These are phyloP conservation scores for Acanthopleura granulata DNA, from an alignment of 2,888 invertebrate genomes.

Conservation along the genomic window DNA sequence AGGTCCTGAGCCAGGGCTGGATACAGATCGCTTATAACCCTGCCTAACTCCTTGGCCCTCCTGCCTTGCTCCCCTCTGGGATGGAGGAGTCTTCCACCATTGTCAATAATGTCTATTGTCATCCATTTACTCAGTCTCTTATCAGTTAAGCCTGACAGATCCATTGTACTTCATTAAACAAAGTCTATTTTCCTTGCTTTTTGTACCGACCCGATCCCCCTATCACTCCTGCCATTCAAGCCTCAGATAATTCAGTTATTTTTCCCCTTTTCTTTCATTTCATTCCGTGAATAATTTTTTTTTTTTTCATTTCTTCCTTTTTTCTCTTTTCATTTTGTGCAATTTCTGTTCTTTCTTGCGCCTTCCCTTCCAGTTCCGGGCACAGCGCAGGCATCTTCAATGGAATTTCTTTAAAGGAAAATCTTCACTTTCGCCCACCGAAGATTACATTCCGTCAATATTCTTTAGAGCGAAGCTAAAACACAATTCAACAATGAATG, in stretches of 20 bases:
- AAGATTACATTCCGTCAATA: conserved; percentile 5
- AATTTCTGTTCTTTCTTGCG: neutral
- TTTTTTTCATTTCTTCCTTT: neutral
- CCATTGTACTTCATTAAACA: conserved; percentile 27
- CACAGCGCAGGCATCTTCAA: neutral
- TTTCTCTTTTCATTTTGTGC: neutral
- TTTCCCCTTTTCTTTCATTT: conserved; percentile 5
- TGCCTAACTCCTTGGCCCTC: neutral
- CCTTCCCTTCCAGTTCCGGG: neutral
- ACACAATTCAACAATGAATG: neutral
- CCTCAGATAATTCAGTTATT: conserved; percentile 13
- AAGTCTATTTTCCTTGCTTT: conserved; percentile 27
- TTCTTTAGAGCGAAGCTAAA: neutral
- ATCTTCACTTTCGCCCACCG: conserved; percentile 3
- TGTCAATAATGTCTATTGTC: conserved; percentile 18
- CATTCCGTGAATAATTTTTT: neutral
- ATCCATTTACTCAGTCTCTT: conserved; percentile 13
- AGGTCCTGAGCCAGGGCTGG: no score
- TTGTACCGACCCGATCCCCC: neutral
- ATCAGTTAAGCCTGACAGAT: conserved; percentile 19
- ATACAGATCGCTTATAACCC: no score
- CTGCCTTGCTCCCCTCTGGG: conserved; percentile 5
- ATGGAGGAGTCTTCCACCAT: conserved; percentile 15
- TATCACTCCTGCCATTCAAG: conserved; percentile 1
- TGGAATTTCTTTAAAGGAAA: neutral